A percentile compares a stretch with the other conserved stretches of the same genome.
phyloP scores from a whole-genome alignment of 2,888 invertebrate species.

The Leucophenga maculata region DNA sequence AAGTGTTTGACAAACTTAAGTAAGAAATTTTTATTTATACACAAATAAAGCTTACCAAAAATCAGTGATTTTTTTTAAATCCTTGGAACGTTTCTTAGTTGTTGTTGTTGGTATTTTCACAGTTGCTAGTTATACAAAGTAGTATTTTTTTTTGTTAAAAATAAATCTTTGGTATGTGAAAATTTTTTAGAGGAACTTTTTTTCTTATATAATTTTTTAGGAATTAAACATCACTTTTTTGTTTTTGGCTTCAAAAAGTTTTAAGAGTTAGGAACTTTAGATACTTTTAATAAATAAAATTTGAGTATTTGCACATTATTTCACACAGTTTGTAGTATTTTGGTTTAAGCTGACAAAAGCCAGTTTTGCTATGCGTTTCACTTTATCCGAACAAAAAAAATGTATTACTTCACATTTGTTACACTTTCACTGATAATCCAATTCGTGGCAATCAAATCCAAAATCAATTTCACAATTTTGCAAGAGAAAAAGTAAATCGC shows the following conservation, averaged over 20 bases:
- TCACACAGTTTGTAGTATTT: too few species aligned
- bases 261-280: constrained; percentile 23
- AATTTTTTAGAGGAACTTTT: background rate
- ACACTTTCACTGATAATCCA: constrained; percentile 59
- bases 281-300: background rate
- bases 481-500: constrained; percentile 3
- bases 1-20: too few species aligned
- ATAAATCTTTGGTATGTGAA: background rate
- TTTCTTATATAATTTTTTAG: constrained; percentile 6
- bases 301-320: too few species aligned
- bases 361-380: too few species aligned
- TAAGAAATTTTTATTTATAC: constrained; percentile 13
- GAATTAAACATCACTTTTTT: constrained; percentile 31
- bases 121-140: too few species aligned
- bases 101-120: background rate
- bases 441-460: constrained; percentile 19
- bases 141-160: background rate
- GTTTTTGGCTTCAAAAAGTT: constrained; percentile 13
- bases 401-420: background rate
- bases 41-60: background rate
- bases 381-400: background rate
- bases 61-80: background rate
- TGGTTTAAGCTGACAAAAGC: too few species aligned
- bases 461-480: background rate
- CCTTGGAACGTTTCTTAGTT: constrained; percentile 7